A percentile compares a stretch with the other conserved stretches of the same genome.
These are phyloP conservation scores for Clistopyga incitator DNA, from an alignment of 2,888 invertebrate genomes.

Conservation along the genomic window DNA sequence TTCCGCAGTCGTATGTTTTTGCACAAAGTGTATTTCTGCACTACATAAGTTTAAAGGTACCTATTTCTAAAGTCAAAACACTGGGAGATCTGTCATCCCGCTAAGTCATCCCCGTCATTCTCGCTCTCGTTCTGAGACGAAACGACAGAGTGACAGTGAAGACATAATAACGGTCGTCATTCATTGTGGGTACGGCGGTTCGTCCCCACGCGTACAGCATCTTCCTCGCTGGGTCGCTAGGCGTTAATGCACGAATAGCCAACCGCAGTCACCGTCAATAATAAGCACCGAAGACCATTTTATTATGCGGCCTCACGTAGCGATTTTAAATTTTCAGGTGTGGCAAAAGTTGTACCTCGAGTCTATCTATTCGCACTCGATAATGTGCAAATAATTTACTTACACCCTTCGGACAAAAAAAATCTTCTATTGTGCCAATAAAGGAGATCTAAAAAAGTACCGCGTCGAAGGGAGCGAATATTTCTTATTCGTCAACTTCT, in stretches of 20 bases:
- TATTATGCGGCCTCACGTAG: constrained; percentile 76
- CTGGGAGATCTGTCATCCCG: constrained; percentile 59
- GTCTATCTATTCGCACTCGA: background rate
- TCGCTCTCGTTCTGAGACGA: constrained; percentile 47
- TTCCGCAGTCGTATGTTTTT: background rate
- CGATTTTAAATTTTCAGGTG: constrained; percentile 71
- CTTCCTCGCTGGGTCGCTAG: constrained; percentile 53
- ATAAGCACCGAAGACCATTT: constrained; percentile 79
- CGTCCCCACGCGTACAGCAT: constrained; percentile 61
- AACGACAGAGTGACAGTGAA: constrained; percentile 68
- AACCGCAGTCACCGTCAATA: constrained; percentile 78
- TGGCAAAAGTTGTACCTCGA: constrained; percentile 50
- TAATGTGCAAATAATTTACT: background rate
- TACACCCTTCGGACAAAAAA: background rate
- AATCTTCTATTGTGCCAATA: too few relatives aligned
- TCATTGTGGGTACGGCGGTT: constrained; percentile 36
- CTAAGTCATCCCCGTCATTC: constrained; percentile 68
- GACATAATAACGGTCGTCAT: constrained; percentile 74
- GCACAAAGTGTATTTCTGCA: background rate
- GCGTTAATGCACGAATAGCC: constrained; percentile 66
- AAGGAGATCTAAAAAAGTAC: too few relatives aligned
- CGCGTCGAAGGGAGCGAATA: too few relatives aligned
- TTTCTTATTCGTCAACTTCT: too few relatives aligned
- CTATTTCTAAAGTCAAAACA: constrained; percentile 24
- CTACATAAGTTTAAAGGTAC: background rate